Evolutionary conservation across 1,140 invertebrate species (phyloP).

Genomic region (Druon quercuslanigerum): DNA sequence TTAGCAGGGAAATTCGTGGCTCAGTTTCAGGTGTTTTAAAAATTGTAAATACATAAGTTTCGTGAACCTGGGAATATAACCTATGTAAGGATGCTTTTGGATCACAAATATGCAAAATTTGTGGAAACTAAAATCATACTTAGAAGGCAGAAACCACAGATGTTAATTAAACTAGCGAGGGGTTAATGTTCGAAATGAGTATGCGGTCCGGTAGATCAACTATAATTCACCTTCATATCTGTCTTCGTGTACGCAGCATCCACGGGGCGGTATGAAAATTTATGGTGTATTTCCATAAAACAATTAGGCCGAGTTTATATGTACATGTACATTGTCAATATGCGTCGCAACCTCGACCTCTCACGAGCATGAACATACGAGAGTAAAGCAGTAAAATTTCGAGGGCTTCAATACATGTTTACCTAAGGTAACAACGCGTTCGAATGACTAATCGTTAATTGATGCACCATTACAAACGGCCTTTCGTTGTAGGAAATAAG

Average conservation of each 20-base stretch:
- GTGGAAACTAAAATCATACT: no score
- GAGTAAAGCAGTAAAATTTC: no score
- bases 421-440: no score
- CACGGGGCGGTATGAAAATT: not conserved
- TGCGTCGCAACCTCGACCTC: not conserved
- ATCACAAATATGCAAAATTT: no score
- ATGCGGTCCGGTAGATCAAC: not conserved
- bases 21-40: no score
- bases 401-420: no score
- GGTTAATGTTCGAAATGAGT: slow-evolving; percentile 30
- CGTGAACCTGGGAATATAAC: no score
- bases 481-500: not conserved
- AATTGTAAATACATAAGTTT: no score
- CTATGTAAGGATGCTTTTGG: no score
- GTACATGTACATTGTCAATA: slow-evolving; percentile 28
- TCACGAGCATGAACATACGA: no score
- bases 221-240: slow-evolving; percentile 35
- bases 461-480: slow-evolving; percentile 15
- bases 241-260: not conserved
- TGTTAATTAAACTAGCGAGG: not conserved
- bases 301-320: slow-evolving; percentile 35
- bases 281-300: slow-evolving; percentile 32
- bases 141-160: not conserved
- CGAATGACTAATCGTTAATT: no score
- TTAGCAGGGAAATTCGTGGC: no score